Conservation (phyloP, 2,797 vertebrate genomes). For the Danio jaintianensis region DNA sequence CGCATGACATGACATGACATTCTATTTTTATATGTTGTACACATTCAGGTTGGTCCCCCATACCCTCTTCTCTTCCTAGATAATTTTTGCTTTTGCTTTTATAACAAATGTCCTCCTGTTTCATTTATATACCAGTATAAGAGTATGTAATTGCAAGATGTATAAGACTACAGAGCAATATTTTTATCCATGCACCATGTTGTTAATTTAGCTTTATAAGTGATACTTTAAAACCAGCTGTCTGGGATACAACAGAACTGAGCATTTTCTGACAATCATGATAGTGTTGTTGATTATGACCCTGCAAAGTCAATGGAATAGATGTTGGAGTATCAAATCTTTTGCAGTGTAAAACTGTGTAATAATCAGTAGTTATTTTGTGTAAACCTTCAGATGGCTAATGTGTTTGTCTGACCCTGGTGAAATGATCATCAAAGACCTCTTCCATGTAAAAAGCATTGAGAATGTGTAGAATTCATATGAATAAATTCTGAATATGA, state of each 20-base stretch:
- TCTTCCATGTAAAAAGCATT: slow-evolving; percentile 63
- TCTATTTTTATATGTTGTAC: too few relatives aligned
- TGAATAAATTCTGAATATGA: too few relatives aligned
- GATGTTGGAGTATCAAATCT: slow-evolving; percentile 51
- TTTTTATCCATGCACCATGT: slow-evolving; percentile 56
- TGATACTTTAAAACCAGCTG: slow-evolving; percentile 44
- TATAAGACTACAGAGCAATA: slow-evolving; percentile 61
- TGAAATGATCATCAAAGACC: slow-evolving; percentile 54
- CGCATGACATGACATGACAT: too few relatives aligned
- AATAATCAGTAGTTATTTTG: slow-evolving; percentile 60
- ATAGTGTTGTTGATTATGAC: slow-evolving; percentile 52
- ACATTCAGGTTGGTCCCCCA: too few relatives aligned
- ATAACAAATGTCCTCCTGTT: too few relatives aligned
- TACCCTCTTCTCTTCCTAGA: too few relatives aligned
- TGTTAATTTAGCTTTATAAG: slow-evolving; percentile 56
- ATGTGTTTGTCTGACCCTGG: slow-evolving; percentile 59
- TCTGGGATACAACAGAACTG: slow-evolving; percentile 41
- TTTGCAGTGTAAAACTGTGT: slow-evolving; percentile 51
- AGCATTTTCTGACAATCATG: slow-evolving; percentile 53
- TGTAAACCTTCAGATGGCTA: slow-evolving; percentile 57
- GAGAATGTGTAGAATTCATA: too few relatives aligned
- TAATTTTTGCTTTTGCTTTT: too few relatives aligned
- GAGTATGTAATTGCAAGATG: slow-evolving; percentile 43
- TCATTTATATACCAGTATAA: too few relatives aligned
- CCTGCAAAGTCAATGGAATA: slow-evolving; percentile 36